Percentiles rank a stretch among this genome's conserved stretches.
phyloP scores from a whole-genome alignment of 1,140 invertebrate genomes.

The Drosophila carrolli region DNA sequence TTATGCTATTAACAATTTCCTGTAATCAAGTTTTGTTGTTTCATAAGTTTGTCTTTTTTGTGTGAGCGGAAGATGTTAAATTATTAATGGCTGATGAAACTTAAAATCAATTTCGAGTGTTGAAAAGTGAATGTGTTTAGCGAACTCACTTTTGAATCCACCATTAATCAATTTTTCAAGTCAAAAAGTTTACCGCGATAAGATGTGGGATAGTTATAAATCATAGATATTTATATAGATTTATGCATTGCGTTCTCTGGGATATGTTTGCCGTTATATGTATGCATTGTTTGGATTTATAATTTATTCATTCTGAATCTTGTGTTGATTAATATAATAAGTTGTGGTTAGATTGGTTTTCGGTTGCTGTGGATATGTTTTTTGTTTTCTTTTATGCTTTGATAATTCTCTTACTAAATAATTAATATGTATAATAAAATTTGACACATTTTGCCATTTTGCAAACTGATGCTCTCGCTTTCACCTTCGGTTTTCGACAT shows the following conservation, averaged over 20 bases:
- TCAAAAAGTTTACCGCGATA: constrained; percentile 12
- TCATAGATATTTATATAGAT: constrained; percentile 40
- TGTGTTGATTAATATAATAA: constrained; percentile 61
- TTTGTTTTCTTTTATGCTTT: constrained; percentile 43
- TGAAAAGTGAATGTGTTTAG: constrained; percentile 6
- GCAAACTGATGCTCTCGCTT: constrained; percentile 36
- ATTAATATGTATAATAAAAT: constrained; percentile 74
- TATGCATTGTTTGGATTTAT: constrained; percentile 49
- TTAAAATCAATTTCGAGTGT: constrained; percentile 8
- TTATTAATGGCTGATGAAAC: constrained; percentile 11
- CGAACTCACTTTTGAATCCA: background rate
- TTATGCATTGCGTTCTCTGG: constrained; percentile 52
- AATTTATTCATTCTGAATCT: constrained; percentile 40
- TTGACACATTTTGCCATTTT: constrained; percentile 66
- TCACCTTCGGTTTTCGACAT: constrained; percentile 41
- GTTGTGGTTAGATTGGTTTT: constrained; percentile 63
- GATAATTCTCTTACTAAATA: constrained; percentile 52
- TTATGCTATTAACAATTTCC: constrained; percentile 77
- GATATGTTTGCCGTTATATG: constrained; percentile 75
- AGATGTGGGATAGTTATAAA: constrained; percentile 14
- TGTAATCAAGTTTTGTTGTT: constrained; percentile 80
- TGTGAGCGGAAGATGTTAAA: constrained; percentile 41
- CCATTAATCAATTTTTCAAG: constrained; percentile 5
- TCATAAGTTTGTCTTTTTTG: constrained; percentile 68
- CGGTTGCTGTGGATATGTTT: constrained; percentile 66